Percentiles rank a stretch among this genome's conserved stretches.
These are phyloP conservation scores for Peromyscus polionotus DNA, from an alignment of 2,113 vertebrate species.

Conservation along the genomic window DNA sequence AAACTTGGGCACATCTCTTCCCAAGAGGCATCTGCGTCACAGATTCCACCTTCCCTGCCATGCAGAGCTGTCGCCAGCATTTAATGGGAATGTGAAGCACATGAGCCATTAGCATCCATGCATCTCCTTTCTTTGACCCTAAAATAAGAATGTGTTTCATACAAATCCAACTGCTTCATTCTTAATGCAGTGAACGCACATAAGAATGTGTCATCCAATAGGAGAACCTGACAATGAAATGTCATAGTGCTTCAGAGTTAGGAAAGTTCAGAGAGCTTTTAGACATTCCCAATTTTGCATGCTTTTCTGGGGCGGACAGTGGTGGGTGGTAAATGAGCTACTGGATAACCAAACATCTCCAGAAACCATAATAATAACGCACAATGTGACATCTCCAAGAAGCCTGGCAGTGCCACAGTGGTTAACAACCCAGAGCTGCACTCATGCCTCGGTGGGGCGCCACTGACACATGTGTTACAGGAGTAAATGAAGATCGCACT, in stretches of 20 bases:
- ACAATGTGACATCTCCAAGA: not conserved
- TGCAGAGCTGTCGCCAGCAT: not conserved
- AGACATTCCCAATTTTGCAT: not conserved
- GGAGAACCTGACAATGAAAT: not conserved
- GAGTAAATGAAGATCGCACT: constrained; percentile 15
- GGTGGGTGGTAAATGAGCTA: not conserved
- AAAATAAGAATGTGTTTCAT: not conserved
- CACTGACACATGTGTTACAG: not conserved
- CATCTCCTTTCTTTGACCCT: not conserved
- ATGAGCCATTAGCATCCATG: not conserved
- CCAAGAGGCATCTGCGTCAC: not conserved
- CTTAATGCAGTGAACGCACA: not conserved
- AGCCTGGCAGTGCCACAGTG: not conserved
- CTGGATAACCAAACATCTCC: not conserved
- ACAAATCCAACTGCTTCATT: not conserved
- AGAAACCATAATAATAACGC: not conserved
- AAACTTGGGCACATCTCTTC: not conserved
- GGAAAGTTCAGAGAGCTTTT: not conserved
- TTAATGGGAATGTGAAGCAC: not conserved
- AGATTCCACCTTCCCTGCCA: not conserved
- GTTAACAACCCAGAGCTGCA: not conserved
- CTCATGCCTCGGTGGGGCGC: not conserved
- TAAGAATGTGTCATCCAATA: not conserved
- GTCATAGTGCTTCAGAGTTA: not conserved
- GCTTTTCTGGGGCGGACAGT: not conserved